Evolutionary conservation across 1,140 invertebrate genomes (phyloP).

Genomic region (Oppia nitens): DNA sequence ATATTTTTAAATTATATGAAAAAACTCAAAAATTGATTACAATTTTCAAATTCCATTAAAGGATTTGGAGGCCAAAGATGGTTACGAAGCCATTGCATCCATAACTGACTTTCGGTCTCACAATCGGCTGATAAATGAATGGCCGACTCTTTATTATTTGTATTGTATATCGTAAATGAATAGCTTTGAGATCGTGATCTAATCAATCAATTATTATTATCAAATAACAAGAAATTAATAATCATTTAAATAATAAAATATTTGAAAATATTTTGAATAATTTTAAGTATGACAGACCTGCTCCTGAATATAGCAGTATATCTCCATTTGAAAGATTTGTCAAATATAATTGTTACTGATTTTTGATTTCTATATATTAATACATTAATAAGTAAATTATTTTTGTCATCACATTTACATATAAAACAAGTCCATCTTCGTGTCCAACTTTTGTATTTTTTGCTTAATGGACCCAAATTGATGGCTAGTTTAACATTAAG

Average conservation of each 20-base stretch:
- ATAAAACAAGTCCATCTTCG: neutral
- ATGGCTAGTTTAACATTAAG: neutral
- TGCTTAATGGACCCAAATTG: neutral
- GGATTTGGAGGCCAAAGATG: constrained; percentile 18
- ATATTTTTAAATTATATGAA: too few relatives aligned
- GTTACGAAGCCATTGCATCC: constrained; percentile 17
- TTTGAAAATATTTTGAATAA: neutral
- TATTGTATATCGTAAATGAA: constrained; percentile 15
- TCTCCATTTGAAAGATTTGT: neutral
- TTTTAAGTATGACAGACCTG: neutral
- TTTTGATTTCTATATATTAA: neutral
- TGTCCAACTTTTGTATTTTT: neutral
- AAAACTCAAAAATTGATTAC: too few relatives aligned
- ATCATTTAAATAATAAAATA: neutral
- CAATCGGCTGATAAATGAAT: constrained; percentile 16
- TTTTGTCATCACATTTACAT: neutral
- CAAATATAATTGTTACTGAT: neutral
- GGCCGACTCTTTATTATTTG: constrained; percentile 8
- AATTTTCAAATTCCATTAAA: constrained; percentile 16
- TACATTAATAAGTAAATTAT: neutral
- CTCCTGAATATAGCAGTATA: neutral
- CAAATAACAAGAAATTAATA: neutral
- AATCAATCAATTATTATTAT: too few relatives aligned
- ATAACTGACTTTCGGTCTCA: constrained; percentile 16
- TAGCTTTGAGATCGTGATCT: constrained; percentile 16